Conservation (phyloP, 2,888 invertebrate species). For the Dryocosmus kuriphilus region DNA sequence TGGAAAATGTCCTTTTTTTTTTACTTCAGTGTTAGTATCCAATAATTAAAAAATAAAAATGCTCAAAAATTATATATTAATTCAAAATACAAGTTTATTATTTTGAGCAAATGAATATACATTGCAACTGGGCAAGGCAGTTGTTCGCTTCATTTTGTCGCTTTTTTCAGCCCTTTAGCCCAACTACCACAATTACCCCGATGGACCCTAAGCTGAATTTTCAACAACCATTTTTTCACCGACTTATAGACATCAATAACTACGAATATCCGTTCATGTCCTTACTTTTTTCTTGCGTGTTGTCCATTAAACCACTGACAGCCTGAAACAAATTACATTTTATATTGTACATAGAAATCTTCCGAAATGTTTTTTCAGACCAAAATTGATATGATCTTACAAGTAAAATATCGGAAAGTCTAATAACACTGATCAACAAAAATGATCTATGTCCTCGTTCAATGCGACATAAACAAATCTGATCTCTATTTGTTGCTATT, state of each 20-base stretch:
- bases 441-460: too few species aligned
- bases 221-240: slow-evolving; percentile 13
- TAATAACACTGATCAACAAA: too few species aligned
- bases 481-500: too few species aligned
- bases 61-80: neutral
- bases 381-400: neutral
- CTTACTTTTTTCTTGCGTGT: slow-evolving; percentile 89
- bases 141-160: neutral
- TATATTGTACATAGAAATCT: slow-evolving; percentile 32
- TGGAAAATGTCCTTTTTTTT: neutral
- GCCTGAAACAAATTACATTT: slow-evolving; percentile 80
- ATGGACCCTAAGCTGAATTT: slow-evolving; percentile 33
- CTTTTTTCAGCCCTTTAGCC: neutral
- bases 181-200: slow-evolving; percentile 19
- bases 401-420: too few species aligned
- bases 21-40: neutral
- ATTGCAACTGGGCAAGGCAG: neutral
- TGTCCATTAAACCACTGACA: slow-evolving; percentile 89
- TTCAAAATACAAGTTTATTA: neutral
- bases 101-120: neutral
- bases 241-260: slow-evolving; percentile 57
- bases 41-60: neutral
- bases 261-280: slow-evolving; percentile 76
- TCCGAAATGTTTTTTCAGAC: neutral
- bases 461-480: too few species aligned